Evolutionary conservation across 2,797 vertebrate genomes (phyloP).

Genomic region (Propithecus deckenii): DNA sequence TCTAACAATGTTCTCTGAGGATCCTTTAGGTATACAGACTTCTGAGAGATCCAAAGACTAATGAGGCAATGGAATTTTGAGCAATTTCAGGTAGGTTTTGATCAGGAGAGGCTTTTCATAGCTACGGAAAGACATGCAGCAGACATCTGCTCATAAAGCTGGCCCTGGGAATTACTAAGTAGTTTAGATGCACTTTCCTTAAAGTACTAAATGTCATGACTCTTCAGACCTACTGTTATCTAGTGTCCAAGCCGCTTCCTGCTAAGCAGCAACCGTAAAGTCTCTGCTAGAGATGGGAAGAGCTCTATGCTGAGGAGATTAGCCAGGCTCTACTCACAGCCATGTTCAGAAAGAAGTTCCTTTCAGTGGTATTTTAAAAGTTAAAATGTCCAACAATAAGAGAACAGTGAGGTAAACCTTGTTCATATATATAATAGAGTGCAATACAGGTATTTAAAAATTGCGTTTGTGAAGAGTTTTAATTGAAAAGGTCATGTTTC

Average conservation of each 20-base stretch:
- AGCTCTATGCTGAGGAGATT: background rate
- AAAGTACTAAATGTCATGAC: background rate
- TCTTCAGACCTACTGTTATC: background rate
- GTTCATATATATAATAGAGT: background rate
- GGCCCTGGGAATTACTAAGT: background rate
- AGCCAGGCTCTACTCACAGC: background rate
- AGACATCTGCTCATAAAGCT: background rate
- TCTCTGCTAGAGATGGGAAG: background rate
- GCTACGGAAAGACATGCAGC: background rate
- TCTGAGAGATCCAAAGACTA: background rate
- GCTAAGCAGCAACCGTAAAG: background rate
- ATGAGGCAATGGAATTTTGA: background rate
- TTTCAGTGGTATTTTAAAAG: background rate
- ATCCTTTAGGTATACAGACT: background rate
- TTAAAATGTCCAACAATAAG: background rate
- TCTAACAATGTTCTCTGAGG: background rate
- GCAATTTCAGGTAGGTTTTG: background rate
- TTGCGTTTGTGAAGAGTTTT: background rate
- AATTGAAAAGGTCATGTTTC: background rate
- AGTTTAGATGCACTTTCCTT: background rate
- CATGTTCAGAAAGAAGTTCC: background rate
- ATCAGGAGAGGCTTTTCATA: conserved; percentile 14
- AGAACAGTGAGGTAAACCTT: background rate
- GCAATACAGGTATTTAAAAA: background rate
- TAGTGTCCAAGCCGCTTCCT: background rate